Conservation (phyloP, 2,113 vertebrate species). For the Diphyllodes magnificus region DNA sequence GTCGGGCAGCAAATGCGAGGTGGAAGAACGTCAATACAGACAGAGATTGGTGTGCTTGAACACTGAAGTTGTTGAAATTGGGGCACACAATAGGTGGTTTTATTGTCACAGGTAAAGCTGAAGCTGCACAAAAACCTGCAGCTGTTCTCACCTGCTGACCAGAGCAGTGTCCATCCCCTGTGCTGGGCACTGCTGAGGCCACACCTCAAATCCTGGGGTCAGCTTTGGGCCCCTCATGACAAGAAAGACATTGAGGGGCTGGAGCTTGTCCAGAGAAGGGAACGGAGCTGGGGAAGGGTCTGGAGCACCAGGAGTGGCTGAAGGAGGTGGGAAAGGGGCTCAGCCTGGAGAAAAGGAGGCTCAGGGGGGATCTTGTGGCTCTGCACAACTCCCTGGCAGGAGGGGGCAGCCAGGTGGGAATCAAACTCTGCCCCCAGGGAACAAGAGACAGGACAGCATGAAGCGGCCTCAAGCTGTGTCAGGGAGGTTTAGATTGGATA, state of each 20-base stretch:
- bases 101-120: not conserved
- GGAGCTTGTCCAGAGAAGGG: not conserved
- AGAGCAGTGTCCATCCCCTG: not conserved
- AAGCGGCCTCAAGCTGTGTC: accelerated
- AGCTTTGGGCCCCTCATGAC: not conserved
- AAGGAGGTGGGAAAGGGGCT: not conserved
- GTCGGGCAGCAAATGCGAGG: accelerated
- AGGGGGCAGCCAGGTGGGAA: accelerated
- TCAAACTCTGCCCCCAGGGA: not conserved
- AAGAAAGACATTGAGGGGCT: not conserved
- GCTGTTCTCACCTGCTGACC: not conserved
- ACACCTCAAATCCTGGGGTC: not conserved
- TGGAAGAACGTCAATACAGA: not conserved
- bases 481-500: not conserved
- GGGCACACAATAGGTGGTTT: not conserved
- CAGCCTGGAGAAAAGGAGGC: not conserved
- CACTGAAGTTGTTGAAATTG: not conserved
- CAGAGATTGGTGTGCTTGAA: not conserved
- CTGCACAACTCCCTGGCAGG: not conserved
- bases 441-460: not conserved
- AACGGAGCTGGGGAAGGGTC: accelerated
- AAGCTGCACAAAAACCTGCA: not conserved
- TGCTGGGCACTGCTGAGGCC: not conserved
- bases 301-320: accelerated
- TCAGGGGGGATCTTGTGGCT: not conserved